Evolutionary conservation across 2,888 invertebrate genomes (phyloP).

Genomic region (Sacculina carcini): DNA sequence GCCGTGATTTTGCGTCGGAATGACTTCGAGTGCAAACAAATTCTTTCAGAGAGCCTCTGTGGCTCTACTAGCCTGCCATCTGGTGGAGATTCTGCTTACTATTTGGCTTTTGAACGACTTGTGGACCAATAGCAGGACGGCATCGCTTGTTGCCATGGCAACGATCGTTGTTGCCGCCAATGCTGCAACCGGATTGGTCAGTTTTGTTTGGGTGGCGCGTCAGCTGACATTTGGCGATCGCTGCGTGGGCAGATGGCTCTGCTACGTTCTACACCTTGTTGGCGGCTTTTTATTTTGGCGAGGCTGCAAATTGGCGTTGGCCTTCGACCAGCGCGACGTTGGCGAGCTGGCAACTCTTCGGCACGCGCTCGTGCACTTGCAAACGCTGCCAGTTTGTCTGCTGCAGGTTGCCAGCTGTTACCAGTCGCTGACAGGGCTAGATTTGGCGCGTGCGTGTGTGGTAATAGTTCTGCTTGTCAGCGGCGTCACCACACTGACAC

Average conservation of each 20-base stretch:
- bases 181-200: constrained; percentile 7
- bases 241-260: constrained; percentile 9
- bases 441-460: constrained; percentile 8
- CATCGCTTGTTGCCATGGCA: constrained; percentile 4
- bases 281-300: constrained; percentile 12
- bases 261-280: constrained; percentile 11
- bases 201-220: constrained; percentile 11
- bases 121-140: not conserved
- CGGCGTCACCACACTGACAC: constrained; percentile 9
- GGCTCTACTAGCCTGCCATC: constrained; percentile 19
- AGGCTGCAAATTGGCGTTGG: constrained; percentile 10
- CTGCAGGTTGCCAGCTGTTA: constrained; percentile 10
- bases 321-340: constrained; percentile 11
- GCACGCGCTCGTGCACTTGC: constrained; percentile 11
- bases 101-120: not conserved
- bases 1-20: not conserved
- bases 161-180: constrained; percentile 7
- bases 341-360: constrained; percentile 11
- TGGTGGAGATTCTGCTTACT: constrained; percentile 9
- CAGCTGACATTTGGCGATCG: constrained; percentile 11
- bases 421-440: constrained; percentile 1
- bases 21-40: constrained; percentile 4
- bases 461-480: constrained; percentile 9
- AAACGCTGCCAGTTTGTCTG: constrained; percentile 11
- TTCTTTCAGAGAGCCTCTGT: too few relatives aligned